Evolutionary conservation across 2,888 invertebrate genomes (phyloP).

Genomic region (Cylloceria caligata): DNA sequence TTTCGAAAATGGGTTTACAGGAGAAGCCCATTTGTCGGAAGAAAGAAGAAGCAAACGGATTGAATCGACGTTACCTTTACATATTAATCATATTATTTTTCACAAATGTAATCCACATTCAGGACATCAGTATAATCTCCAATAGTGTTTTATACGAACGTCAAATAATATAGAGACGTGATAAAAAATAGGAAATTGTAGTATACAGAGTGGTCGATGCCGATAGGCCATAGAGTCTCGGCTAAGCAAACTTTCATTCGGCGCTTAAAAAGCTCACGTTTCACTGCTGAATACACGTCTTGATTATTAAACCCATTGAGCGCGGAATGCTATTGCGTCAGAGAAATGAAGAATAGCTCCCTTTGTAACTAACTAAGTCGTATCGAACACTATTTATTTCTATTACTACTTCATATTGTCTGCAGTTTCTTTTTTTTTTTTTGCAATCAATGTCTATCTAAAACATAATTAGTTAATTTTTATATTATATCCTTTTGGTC

Average conservation of each 20-base stretch:
- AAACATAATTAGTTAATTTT: neutral
- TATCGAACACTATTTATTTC: neutral
- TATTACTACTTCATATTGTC: neutral
- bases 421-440: neutral
- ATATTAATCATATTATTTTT: neutral
- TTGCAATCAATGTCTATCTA: neutral
- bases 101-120: neutral
- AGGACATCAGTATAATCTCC: constrained; percentile 7
- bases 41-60: neutral
- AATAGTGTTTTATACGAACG: constrained; percentile 16
- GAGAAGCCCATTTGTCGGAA: neutral
- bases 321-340: neutral
- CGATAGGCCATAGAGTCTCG: constrained; percentile 6
- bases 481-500: too few species aligned
- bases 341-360: constrained; percentile 19
- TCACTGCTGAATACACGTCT: constrained; percentile 11
- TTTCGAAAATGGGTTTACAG: too few species aligned
- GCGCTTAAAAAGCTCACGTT: neutral
- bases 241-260: constrained; percentile 24
- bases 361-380: constrained; percentile 10
- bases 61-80: neutral
- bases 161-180: constrained; percentile 17
- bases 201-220: constrained; percentile 5
- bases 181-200: neutral
- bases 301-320: constrained; percentile 17